These are phyloP conservation scores for Nomada lathburiana DNA, from an alignment of 2,888 invertebrate species.

Conservation along the genomic window DNA sequence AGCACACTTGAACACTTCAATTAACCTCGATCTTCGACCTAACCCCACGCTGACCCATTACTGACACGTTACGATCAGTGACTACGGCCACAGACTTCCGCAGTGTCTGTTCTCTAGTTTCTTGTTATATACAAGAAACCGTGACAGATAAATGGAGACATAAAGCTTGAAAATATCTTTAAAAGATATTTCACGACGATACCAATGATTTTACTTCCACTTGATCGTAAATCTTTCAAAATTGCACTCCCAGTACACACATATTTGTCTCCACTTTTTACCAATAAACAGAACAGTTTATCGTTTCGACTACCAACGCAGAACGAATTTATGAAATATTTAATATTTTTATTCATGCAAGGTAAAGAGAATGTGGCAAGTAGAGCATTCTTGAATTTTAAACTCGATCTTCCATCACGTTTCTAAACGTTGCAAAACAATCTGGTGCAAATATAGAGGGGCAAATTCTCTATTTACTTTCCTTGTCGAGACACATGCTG, in stretches of 20 bases:
- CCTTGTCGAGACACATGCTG: background rate
- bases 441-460: background rate
- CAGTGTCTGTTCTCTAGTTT: constrained; percentile 16
- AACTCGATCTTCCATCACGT: background rate
- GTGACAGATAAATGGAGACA: constrained; percentile 22
- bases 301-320: no score
- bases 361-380: background rate
- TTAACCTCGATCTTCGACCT: constrained; percentile 66
- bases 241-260: background rate
- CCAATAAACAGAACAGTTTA: background rate
- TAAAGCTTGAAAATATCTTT: background rate
- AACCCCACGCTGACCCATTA: constrained; percentile 56
- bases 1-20: constrained; percentile 62
- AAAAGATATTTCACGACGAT: background rate
- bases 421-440: background rate
- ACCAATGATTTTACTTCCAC: background rate
- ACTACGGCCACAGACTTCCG: constrained; percentile 41
- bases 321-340: background rate
- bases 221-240: background rate
- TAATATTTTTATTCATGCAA: background rate
- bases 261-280: background rate
- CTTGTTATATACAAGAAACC: constrained; percentile 24
- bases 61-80: constrained; percentile 52
- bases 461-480: background rate
- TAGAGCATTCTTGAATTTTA: background rate